Evolutionary conservation across 2,797 vertebrate species (phyloP), one percentile per base, ranked within the genome.

Genomic region (Macrochelys suwanniensis): DNA sequence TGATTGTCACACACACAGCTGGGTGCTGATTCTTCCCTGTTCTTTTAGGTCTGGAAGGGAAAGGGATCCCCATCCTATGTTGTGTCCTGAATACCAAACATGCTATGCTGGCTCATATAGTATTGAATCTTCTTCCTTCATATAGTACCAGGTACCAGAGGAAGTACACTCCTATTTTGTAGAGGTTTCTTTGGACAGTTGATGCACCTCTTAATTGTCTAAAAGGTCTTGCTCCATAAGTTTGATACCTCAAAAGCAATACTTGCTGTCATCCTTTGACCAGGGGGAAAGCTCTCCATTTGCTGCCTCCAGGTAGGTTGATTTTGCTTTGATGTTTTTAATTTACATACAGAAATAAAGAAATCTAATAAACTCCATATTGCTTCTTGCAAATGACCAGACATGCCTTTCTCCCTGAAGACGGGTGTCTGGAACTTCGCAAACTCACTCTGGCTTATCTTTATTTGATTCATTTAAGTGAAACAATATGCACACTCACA

Each of bases 401-500:
- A 54, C 80, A 13, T 7, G 26, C 49, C 33, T 90, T 91, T 80
- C 1, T 80, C 82, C 80, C 89, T 89, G 68, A 82, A 77, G 86
- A 80, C 53, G 31, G 6, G 4, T 61, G 11, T 61, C 47, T 51
- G 51, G 23, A 94, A 80, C 53, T 91, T 90, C 88, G 33, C 57
- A 94, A 49, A 7, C 28, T 49, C 4, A 15, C 11, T 77, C 3
- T 90, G 57, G 92, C 90, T 92, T 84, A 91, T 78, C 31, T n/a
- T 91, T 78, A 31, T 59, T 13, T 92, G 61, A 85, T 92, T 89
- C 80, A 93, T 53, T 93, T 77, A 82, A 95, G 61, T 1, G 1
- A 96, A 90, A 85, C 88, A 77, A n/a, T 83, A 92, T 88, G 85
- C 81, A 77, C 4, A 84, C 3, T 25, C 76, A 51, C 53, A 92